Conservation (phyloP, 64 coral and sea anemone species). For the Acropora yongei region DNA sequence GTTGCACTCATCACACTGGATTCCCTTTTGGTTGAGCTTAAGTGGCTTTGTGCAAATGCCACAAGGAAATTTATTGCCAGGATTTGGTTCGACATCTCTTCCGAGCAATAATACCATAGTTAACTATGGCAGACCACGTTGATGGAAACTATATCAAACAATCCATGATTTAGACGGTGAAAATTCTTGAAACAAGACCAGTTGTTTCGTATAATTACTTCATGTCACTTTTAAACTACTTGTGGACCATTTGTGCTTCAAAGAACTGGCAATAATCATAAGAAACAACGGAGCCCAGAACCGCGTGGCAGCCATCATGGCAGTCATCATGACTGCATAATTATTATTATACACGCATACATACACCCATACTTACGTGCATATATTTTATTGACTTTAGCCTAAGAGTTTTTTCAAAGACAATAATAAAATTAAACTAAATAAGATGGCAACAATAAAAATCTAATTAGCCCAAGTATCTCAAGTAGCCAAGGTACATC, state of each 20-base stretch:
- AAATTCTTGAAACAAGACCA: background rate
- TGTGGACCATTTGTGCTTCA: conserved; percentile 4
- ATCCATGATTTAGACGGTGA: conserved; percentile 19
- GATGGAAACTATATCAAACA: conserved; percentile 37
- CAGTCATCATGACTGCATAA: no score
- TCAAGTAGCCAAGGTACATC: no score
- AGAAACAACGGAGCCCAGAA: conserved; percentile 15
- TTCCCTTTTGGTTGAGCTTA: conserved; percentile 49
- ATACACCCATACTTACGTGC: no score
- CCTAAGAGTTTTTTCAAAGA: no score
- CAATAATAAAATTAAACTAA: no score
- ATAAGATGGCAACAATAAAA: no score
- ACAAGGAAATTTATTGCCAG: conserved; percentile 54
- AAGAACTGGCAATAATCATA: background rate
- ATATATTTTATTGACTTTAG: no score
- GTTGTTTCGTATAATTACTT: background rate
- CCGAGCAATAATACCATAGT: conserved; percentile 48
- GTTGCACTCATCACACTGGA: conserved; percentile 57
- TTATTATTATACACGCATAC: no score
- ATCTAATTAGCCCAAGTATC: no score
- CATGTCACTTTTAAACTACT: background rate
- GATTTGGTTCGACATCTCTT: conserved; percentile 62
- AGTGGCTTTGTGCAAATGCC: conserved; percentile 59
- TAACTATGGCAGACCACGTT: background rate
- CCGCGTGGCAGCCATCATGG: background rate